Evolutionary conservation across 2,797 vertebrate genomes (phyloP).

Genomic region (Poeciliopsis paucimaculata): DNA sequence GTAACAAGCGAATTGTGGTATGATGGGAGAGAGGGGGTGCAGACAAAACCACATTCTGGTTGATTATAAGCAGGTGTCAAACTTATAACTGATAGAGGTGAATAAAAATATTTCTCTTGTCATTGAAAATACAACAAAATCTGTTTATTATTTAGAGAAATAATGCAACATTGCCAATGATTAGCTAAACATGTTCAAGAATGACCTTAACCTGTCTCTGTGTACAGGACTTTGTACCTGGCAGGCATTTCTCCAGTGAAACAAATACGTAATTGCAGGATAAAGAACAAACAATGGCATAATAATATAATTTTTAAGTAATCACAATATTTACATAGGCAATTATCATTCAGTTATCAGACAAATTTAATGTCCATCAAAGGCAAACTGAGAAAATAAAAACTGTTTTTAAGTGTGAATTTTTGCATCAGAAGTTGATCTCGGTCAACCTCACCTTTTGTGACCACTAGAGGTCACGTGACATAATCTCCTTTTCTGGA

Average conservation of each 20-base stretch:
- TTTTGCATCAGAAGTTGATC: background rate
- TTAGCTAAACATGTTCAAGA: background rate
- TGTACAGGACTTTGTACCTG: background rate
- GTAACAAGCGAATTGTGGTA: slow-evolving; percentile 31
- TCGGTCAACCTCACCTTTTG: background rate
- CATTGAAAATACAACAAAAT: background rate
- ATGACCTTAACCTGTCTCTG: background rate
- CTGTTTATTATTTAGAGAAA: background rate
- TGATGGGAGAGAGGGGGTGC: background rate
- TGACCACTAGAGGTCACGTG: background rate
- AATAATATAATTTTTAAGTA: background rate
- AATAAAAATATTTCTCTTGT: background rate
- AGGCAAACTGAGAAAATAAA: background rate
- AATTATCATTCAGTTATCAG: background rate
- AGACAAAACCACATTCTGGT: background rate
- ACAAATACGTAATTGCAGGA: background rate
- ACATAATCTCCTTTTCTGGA: background rate
- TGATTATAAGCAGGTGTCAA: slow-evolving; percentile 6
- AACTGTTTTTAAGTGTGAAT: background rate
- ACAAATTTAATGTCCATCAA: background rate
- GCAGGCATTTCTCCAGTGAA: background rate
- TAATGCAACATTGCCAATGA: background rate
- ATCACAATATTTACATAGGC: background rate
- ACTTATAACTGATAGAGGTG: background rate
- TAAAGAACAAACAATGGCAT: background rate